phyloP scores from a whole-genome alignment of 2,113 vertebrate species.

The Anolis sagrei region DNA sequence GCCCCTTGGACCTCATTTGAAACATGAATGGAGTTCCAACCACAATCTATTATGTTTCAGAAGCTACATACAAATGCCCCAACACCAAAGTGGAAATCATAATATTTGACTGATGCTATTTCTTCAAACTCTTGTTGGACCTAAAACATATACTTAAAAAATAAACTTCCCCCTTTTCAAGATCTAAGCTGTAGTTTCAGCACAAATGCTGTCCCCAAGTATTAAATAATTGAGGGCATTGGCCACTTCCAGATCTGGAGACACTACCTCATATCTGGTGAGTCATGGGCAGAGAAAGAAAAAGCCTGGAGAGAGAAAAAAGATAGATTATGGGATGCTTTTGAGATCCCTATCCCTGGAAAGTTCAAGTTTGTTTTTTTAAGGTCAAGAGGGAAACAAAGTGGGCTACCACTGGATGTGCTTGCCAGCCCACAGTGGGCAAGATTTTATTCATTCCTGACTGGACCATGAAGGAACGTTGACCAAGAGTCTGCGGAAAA shows the following conservation, averaged over 20 bases:
- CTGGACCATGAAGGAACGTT: constrained; percentile 24
- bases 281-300: constrained; percentile 52
- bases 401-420: constrained; percentile 29
- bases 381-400: constrained; percentile 63
- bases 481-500: constrained; percentile 9
- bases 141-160: constrained; percentile 24
- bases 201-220: constrained; percentile 47
- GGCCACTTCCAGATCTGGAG: constrained; percentile 53
- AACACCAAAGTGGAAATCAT: no score
- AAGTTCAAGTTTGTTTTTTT: constrained; percentile 66
- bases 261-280: constrained; percentile 70
- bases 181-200: constrained; percentile 59
- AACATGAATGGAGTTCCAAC: no score
- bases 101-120: constrained; percentile 43
- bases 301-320: constrained; percentile 39
- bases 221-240: constrained; percentile 70
- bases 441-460: constrained; percentile 20
- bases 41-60: no score
- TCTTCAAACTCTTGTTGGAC: constrained; percentile 28
- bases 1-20: no score
- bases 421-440: constrained; percentile 52
- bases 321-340: not conserved
- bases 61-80: no score
- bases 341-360: constrained; percentile 59
- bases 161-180: constrained; percentile 3